Conservation (phyloP, 2,797 vertebrate species). For the Ceryle rudis region DNA sequence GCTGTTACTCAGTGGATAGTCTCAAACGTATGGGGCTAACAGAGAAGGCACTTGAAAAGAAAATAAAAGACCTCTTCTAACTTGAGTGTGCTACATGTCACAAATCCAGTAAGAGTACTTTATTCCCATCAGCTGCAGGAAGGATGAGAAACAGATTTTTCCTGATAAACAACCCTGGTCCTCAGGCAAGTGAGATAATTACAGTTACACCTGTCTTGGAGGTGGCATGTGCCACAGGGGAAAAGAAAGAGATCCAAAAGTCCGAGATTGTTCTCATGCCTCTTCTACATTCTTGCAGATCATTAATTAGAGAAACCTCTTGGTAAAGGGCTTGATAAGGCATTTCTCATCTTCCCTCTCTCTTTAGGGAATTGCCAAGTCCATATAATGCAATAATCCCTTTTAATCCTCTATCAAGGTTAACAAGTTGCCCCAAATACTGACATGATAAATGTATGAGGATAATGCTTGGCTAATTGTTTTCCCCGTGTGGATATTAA, state of each 20-base stretch:
- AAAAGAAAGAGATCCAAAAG: background rate
- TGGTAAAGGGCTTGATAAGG: background rate
- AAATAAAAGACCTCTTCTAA: background rate
- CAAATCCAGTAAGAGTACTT: background rate
- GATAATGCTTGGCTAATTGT: background rate
- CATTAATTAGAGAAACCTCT: background rate
- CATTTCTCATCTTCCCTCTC: background rate
- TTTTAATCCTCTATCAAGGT: background rate
- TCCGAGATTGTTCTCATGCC: background rate
- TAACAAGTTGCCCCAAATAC: background rate
- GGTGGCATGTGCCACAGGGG: background rate
- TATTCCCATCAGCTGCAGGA: background rate
- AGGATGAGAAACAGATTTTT: background rate
- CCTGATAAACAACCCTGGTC: background rate
- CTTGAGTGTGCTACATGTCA: background rate
- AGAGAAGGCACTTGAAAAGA: background rate
- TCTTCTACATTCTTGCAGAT: background rate
- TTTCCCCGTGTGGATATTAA: background rate
- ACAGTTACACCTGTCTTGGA: background rate
- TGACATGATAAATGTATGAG: background rate
- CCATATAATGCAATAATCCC: background rate
- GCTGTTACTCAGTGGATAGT: background rate
- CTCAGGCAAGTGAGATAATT: background rate
- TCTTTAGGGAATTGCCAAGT: background rate
- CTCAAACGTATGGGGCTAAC: background rate